A percentile compares a stretch with the other conserved stretches of the same genome.
These are phyloP conservation scores for Saccostrea cuccullata DNA, from an alignment of 1,140 invertebrate genomes.

Conservation along the genomic window DNA sequence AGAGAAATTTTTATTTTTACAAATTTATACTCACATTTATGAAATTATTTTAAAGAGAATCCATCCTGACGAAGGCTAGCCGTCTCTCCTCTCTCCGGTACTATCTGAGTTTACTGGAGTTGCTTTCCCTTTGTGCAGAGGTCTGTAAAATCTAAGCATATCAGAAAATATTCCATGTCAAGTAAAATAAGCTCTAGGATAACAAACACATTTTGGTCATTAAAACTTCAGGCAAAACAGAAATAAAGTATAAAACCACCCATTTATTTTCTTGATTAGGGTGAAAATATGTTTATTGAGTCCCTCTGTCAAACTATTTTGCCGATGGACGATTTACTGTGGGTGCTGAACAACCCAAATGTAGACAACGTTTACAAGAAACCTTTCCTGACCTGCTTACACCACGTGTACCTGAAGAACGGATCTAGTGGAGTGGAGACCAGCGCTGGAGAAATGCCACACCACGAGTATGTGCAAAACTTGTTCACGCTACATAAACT, in stretches of 20 bases:
- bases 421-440: conserved; percentile 73
- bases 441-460: conserved; percentile 76
- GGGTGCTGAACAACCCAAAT: conserved; percentile 74
- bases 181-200: too few species aligned
- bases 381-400: conserved; percentile 76
- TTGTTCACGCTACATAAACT: not conserved
- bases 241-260: not conserved
- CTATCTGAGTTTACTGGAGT: conserved; percentile 72
- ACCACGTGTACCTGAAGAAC: conserved; percentile 78
- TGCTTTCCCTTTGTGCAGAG: conserved; percentile 74
- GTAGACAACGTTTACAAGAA: conserved; percentile 77
- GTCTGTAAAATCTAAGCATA: conserved; percentile 44
- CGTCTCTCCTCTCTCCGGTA: conserved; percentile 70
- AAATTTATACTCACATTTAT: not conserved
- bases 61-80: conserved; percentile 65
- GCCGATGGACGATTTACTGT: conserved; percentile 76
- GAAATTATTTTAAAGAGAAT: conserved; percentile 59
- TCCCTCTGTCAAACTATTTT: conserved; percentile 79
- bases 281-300: conserved; percentile 79
- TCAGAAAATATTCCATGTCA: too few species aligned
- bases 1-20: not conserved
- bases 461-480: conserved; percentile 72
- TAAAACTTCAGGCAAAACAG: not conserved
- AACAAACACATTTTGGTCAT: not conserved
- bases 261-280: conserved; percentile 61